Conservation (phyloP, 2,888 invertebrate species). For the Andrena fulva region DNA sequence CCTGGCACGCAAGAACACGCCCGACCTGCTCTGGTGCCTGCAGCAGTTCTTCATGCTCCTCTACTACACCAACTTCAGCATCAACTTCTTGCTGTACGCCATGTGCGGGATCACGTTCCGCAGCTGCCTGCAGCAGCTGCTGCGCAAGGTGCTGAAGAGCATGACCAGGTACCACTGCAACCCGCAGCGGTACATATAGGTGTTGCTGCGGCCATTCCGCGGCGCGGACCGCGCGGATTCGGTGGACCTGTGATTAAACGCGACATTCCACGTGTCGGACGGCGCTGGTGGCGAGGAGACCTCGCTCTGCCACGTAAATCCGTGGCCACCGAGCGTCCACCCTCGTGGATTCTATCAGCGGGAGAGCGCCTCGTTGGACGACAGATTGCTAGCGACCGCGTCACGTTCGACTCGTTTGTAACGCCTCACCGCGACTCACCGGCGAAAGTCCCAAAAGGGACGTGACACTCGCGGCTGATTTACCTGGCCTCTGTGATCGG, state of each 20-base stretch:
- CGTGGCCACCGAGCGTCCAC: not conserved
- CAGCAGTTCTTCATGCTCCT: conserved; percentile 88
- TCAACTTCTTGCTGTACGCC: conserved; percentile 88
- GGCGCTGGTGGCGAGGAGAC: not conserved
- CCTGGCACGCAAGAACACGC: conserved; percentile 83
- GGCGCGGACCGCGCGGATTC: conserved; percentile 46
- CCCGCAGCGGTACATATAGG: conserved; percentile 79
- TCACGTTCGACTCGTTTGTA: not conserved
- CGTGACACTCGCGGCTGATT: not conserved
- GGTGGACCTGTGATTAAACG: conserved; percentile 33
- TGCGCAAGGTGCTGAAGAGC: conserved; percentile 85
- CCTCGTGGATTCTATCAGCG: not conserved
- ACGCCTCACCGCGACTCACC: not conserved
- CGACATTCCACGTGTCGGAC: not conserved
- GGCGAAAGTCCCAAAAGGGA: not conserved
- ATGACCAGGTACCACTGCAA: conserved; percentile 83
- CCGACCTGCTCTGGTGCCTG: conserved; percentile 85
- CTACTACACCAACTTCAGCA: conserved; percentile 89
- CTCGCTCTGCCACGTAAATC: not conserved
- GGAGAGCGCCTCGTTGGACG: not conserved
- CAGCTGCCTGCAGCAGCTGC: conserved; percentile 86
- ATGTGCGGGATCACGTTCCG: conserved; percentile 88
- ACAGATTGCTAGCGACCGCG: not conserved
- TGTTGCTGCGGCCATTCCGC: conserved; percentile 41
- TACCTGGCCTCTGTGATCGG: not conserved